phyloP scores from a whole-genome alignment of 2,797 vertebrate genomes.

The Pempheris klunzingeri region DNA sequence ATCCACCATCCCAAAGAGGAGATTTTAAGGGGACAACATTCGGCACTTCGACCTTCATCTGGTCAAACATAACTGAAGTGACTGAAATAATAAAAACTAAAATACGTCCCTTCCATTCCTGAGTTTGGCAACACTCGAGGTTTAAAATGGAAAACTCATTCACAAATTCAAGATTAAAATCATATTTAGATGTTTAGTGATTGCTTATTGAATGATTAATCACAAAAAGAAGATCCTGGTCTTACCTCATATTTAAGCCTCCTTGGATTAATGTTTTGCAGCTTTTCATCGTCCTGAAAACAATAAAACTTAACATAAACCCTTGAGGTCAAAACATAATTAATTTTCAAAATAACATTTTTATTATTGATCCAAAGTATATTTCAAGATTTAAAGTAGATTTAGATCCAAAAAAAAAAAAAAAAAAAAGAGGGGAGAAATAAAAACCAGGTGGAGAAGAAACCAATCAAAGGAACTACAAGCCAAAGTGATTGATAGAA shows the following conservation, averaged over 20 bases:
- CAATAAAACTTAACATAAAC: conserved; percentile 10
- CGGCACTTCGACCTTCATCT: not conserved
- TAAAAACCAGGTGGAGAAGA: conserved; percentile 13
- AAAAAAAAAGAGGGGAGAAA: not conserved
- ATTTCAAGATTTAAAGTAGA: too few relatives aligned
- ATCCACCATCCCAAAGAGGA: too few relatives aligned
- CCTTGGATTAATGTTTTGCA: conserved; percentile 63
- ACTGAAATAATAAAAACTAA: not conserved
- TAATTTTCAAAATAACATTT: not conserved
- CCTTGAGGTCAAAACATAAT: too few relatives aligned
- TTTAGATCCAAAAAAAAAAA: not conserved
- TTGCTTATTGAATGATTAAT: not conserved
- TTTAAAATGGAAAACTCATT: conserved; percentile 20
- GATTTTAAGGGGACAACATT: not conserved
- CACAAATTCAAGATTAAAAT: too few relatives aligned
- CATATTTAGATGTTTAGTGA: too few relatives aligned
- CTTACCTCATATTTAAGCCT: conserved; percentile 84
- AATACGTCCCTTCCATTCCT: not conserved
- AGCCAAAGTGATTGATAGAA: conserved; percentile 7
- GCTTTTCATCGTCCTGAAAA: conserved; percentile 79
- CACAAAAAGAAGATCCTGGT: not conserved
- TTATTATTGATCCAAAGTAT: not conserved
- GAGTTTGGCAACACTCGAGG: conserved; percentile 16
- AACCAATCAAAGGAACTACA: not conserved
- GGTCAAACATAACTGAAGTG: not conserved